Evolutionary conservation across 2,797 vertebrate species (phyloP).

Genomic region (Enteromius viviparus): DNA sequence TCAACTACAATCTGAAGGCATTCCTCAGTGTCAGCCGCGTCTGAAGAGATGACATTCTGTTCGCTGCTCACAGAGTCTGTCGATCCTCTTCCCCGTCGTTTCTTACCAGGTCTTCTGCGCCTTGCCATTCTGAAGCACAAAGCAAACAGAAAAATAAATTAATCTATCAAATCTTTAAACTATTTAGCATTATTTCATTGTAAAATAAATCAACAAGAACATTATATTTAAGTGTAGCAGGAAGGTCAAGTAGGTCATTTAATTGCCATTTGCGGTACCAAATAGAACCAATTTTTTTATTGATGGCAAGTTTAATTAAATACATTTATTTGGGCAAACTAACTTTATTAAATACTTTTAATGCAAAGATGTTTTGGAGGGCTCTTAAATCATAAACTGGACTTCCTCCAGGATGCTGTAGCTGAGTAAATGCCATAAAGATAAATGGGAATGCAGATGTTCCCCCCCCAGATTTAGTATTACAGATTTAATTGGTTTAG

Average conservation of each 20-base stretch:
- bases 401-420: not conserved
- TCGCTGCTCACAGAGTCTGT: conserved; percentile 73
- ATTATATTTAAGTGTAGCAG: not conserved
- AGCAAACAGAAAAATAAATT: not conserved
- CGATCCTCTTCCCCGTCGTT: conserved; percentile 81
- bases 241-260: not conserved
- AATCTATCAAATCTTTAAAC: not conserved
- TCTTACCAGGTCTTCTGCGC: conserved; percentile 87
- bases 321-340: not conserved
- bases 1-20: conserved; percentile 48
- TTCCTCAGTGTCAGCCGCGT: conserved; percentile 65
- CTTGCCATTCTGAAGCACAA: conserved; percentile 83
- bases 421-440: not conserved
- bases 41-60: conserved; percentile 70
- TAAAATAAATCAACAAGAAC: conserved; percentile 2
- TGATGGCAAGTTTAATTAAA: not conserved
- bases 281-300: not conserved
- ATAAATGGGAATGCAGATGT: not conserved
- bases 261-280: not conserved
- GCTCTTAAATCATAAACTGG: not conserved
- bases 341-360: not conserved
- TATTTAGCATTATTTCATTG: not conserved
- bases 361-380: not conserved
- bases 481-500: not conserved
- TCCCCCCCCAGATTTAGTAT: not conserved